phyloP scores from a whole-genome alignment of 1,140 invertebrate genomes.

The Drosophila malerkotliana region DNA sequence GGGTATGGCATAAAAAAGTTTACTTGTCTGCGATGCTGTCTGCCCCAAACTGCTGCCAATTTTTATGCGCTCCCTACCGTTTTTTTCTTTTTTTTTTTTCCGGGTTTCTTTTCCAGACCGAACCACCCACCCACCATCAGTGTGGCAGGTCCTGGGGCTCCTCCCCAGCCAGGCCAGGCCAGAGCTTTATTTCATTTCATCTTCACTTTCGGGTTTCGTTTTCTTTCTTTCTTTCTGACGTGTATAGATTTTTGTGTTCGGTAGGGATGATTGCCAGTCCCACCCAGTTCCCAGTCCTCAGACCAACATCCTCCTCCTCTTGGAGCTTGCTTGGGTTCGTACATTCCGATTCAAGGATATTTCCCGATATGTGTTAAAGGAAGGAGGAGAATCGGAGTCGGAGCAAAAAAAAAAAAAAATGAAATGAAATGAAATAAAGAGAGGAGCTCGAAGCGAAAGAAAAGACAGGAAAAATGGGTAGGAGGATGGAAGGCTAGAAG shows the following conservation, averaged over 20 bases:
- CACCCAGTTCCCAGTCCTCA: too few relatives aligned
- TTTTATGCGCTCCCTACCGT: constrained; percentile 77
- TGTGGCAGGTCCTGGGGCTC: background rate
- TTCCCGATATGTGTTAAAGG: constrained; percentile 78
- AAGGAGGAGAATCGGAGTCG: constrained; percentile 2
- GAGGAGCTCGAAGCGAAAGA: constrained; percentile 52
- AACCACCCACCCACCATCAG: background rate
- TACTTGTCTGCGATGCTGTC: constrained; percentile 78
- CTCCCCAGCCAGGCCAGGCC: constrained; percentile 25
- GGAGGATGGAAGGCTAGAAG: constrained; percentile 3
- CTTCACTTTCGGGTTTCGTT: constrained; percentile 80
- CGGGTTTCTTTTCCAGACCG: constrained; percentile 10
- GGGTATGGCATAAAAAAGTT: constrained; percentile 32
- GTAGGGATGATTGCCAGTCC: constrained; percentile 42
- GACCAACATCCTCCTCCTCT: too few relatives aligned
- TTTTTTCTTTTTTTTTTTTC: constrained; percentile 33
- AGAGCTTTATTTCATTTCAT: constrained; percentile 80
- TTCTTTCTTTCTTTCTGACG: constrained; percentile 67
- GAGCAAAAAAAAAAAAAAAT: constrained; percentile 18
- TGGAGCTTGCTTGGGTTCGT: constrained; percentile 19
- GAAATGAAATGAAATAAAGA: constrained; percentile 40
- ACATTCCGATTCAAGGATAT: constrained; percentile 81
- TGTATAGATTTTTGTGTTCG: constrained; percentile 71
- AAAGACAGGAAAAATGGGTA: constrained; percentile 61
- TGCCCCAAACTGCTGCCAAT: constrained; percentile 80